Conservation (phyloP, 2,113 vertebrate species). For the Antidorcas marsupialis region DNA sequence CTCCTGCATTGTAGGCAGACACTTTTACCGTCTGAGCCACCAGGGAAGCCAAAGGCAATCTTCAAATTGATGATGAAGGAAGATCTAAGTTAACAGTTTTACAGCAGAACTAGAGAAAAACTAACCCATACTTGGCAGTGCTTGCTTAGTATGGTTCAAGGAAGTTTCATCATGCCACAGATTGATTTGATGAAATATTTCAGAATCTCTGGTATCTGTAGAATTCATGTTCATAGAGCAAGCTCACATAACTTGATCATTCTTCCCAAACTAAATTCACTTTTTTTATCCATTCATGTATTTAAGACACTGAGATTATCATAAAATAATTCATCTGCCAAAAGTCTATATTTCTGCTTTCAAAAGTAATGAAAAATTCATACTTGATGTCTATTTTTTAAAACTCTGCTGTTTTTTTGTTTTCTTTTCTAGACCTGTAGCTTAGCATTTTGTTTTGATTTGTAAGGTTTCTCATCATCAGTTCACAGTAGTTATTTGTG, state of each 20-base stretch:
- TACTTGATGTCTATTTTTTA: background rate
- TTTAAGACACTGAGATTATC: background rate
- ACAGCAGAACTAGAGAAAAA: background rate
- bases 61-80: background rate
- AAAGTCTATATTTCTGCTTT: background rate
- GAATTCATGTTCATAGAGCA: background rate
- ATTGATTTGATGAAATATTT: background rate
- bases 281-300: background rate
- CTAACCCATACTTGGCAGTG: background rate
- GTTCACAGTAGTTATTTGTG: background rate
- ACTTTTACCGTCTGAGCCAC: fast-evolving
- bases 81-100: background rate
- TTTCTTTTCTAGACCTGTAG: background rate
- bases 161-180: background rate
- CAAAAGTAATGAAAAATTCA: background rate
- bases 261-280: background rate
- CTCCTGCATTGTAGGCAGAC: background rate
- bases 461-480: background rate
- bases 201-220: background rate
- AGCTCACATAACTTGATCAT: background rate
- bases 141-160: background rate
- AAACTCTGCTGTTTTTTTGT: background rate
- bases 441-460: background rate
- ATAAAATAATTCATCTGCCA: background rate
- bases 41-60: background rate